Evolutionary conservation across 2,888 invertebrate genomes (phyloP).

Genomic region (Dicranocentrus wangi): DNA sequence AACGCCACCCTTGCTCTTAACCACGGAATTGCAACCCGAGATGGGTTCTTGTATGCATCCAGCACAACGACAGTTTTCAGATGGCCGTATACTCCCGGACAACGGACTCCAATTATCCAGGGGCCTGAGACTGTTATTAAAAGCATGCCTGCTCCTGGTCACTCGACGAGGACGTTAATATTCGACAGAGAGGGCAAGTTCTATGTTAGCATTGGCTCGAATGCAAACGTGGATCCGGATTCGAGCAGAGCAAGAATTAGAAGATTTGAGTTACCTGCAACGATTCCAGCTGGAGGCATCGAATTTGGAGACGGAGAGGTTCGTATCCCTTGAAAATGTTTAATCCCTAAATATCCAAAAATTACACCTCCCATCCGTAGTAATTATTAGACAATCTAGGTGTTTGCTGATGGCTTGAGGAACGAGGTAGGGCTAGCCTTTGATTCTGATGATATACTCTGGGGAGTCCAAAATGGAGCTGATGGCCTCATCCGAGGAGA

Average conservation of each 20-base stretch:
- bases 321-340: not conserved
- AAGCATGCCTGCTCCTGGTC: constrained; percentile 53
- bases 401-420: constrained; percentile 64
- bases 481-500: constrained; percentile 57
- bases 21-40: constrained; percentile 63
- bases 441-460: constrained; percentile 48
- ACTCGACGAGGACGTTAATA: constrained; percentile 62
- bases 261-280: constrained; percentile 43
- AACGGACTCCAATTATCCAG: constrained; percentile 34
- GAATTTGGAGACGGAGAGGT: constrained; percentile 25
- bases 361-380: not conserved
- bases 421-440: constrained; percentile 65
- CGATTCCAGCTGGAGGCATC: constrained; percentile 38
- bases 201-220: constrained; percentile 61
- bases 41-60: constrained; percentile 67
- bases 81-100: constrained; percentile 69
- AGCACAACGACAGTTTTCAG: constrained; percentile 58
- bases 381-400: constrained; percentile 25
- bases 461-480: constrained; percentile 63
- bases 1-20: constrained; percentile 38
- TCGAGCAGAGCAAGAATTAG: constrained; percentile 60
- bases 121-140: constrained; percentile 56
- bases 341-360: not conserved
- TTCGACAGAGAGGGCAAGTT: constrained; percentile 52
- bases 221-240: constrained; percentile 63